Conservation (phyloP, 2,888 invertebrate genomes). For the Tortrix viridana region DNA sequence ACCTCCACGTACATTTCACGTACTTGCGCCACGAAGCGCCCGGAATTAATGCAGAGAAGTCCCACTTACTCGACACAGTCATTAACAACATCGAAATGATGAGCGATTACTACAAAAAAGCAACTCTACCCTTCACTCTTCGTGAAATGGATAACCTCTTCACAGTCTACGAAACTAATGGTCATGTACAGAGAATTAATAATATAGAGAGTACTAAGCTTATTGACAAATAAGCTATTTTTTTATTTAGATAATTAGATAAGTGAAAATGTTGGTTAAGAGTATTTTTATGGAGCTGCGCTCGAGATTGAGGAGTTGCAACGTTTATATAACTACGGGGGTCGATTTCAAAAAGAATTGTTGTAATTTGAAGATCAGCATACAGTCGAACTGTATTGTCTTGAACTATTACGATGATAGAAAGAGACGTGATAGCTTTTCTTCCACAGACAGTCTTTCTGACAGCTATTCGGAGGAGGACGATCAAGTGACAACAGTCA, state of each 20-base stretch:
- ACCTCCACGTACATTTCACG: slow-evolving; percentile 97
- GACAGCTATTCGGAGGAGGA: slow-evolving; percentile 73
- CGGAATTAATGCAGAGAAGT: slow-evolving; percentile 92
- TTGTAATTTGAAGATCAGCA: slow-evolving; percentile 75
- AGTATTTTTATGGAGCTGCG: slow-evolving; percentile 85
- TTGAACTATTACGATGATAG: slow-evolving; percentile 70
- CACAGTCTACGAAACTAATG: slow-evolving; percentile 85
- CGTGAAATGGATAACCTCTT: slow-evolving; percentile 90
- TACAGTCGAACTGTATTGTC: slow-evolving; percentile 74
- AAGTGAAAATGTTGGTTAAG: slow-evolving; percentile 74
- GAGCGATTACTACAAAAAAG: slow-evolving; percentile 92
- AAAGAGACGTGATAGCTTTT: slow-evolving; percentile 69
- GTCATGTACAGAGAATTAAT: slow-evolving; percentile 75
- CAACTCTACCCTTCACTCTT: slow-evolving; percentile 91
- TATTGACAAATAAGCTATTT: slow-evolving; percentile 61
- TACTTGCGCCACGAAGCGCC: slow-evolving; percentile 91
- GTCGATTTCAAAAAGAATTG: slow-evolving; percentile 66
- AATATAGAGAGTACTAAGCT: slow-evolving; percentile 53
- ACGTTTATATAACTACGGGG: slow-evolving; percentile 82
- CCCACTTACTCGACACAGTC: slow-evolving; percentile 94
- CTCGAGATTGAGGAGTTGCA: slow-evolving; percentile 84
- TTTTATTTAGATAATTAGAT: slow-evolving; percentile 40
- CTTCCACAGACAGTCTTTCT: slow-evolving; percentile 77
- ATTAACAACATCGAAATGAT: slow-evolving; percentile 95
- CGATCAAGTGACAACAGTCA: slow-evolving; percentile 58